Evolutionary conservation across 2,888 invertebrate species (phyloP).

Genomic region (Archips crataeganus): DNA sequence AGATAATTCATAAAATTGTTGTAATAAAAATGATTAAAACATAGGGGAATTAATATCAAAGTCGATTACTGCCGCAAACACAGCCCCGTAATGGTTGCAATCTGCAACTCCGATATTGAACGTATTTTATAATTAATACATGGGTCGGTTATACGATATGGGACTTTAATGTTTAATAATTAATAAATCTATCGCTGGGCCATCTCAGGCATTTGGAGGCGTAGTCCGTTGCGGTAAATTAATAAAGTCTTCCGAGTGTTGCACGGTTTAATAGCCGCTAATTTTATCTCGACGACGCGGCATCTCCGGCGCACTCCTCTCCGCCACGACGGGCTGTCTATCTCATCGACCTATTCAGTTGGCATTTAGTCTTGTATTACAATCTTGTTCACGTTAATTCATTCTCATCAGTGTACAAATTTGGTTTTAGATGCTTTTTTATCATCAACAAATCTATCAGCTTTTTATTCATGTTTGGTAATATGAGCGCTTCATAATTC

Average conservation of each 20-base stretch:
- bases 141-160: constrained; percentile 37
- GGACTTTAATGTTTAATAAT: constrained; percentile 67
- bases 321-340: constrained; percentile 43
- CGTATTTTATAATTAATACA: constrained; percentile 43
- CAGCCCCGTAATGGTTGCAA: constrained; percentile 38
- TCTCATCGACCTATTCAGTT: constrained; percentile 20
- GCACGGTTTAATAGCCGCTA: constrained; percentile 80
- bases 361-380: constrained; percentile 35
- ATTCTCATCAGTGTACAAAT: not conserved
- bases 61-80: constrained; percentile 30
- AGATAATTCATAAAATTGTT: not conserved
- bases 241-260: constrained; percentile 83
- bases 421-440: no score
- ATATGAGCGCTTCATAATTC: constrained; percentile 55
- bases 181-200: constrained; percentile 79
- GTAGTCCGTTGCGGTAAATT: constrained; percentile 76
- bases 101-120: constrained; percentile 39
- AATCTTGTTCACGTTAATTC: not conserved
- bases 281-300: constrained; percentile 80
- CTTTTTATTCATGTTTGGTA: constrained; percentile 44
- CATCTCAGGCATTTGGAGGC: constrained; percentile 76
- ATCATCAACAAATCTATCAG: not conserved
- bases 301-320: constrained; percentile 61
- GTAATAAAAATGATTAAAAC: constrained; percentile 35
- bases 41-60: constrained; percentile 18